Evolutionary conservation across 2,888 invertebrate genomes (phyloP), one percentile per base, ranked within the genome.

Genomic region (Matsumyia berberina): DNA sequence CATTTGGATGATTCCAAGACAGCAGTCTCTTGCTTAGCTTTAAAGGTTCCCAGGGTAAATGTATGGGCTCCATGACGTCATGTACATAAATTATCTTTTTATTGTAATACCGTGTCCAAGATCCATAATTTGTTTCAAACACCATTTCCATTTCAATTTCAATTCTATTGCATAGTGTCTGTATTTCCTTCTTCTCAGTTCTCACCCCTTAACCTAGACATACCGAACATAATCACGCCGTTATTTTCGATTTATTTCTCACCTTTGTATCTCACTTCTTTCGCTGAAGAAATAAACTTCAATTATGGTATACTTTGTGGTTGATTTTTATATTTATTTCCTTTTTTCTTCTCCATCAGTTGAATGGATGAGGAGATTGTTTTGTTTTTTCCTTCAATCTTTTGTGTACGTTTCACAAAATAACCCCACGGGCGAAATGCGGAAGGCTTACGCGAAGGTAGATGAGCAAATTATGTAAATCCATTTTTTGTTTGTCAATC

Each of bases 241-340:
- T 80, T 80, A 67, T 70, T 73, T 73, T 80, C 73, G 73, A 80
- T 80, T 73, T 80, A 66, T 67, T 80, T 60, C 58, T 58, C 78
- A 58, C 72, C 78, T 72, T 51, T 69, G 49, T 42, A 4, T 24
- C 42, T 5, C 49, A 9, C 31, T 67, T 35, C 51, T 58, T 33
- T 58, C 17, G 51, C 33, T 35, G 70, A 46, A 49, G 39, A 80
- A 24, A 74, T 72, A 46, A 81, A 74, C 80, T 69, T 74, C 80
- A 49, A 67, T 74, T 74, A 74, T 42, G 39, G 62, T 53, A 46
- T 39, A 55, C 74, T 64, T 69, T 81, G 80, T 74, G 80, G 80
- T 81, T 81, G 19, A 37, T 66, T 49, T 42, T 62, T 4, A 24
- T 1, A 24, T 24, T 24, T 24, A 24, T 42, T 66, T 69, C 12